A percentile compares a stretch with the other conserved stretches of the same genome.
Evolutionary conservation across 2,888 invertebrate genomes (phyloP).

Genomic region (Xylocampa areola): DNA sequence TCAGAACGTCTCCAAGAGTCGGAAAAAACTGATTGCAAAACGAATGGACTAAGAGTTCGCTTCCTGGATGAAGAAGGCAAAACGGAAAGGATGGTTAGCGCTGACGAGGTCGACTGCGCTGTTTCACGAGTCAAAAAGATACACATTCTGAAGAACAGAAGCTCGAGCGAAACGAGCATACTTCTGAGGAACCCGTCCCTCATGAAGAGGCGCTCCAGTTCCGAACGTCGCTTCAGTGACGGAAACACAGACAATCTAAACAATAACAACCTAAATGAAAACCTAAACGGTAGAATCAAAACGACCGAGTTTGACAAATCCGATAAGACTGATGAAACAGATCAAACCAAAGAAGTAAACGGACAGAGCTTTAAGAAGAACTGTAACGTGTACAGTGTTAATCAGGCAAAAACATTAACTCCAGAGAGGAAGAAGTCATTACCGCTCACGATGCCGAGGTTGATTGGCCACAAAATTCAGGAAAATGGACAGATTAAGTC

Average conservation of each 20-base stretch:
- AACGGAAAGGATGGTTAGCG: conserved; percentile 84
- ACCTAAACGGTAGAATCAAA: conserved; percentile 76
- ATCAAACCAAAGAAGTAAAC: conserved; percentile 83
- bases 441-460: conserved; percentile 80
- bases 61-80: conserved; percentile 87
- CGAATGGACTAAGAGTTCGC: conserved; percentile 83
- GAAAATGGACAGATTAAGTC: conserved; percentile 76
- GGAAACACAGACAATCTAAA: conserved; percentile 77
- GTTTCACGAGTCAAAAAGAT: conserved; percentile 85
- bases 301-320: conserved; percentile 69
- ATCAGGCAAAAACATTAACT: conserved; percentile 86
- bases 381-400: conserved; percentile 87
- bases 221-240: conserved; percentile 78
- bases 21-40: conserved; percentile 79
- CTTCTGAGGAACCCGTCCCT: conserved; percentile 83
- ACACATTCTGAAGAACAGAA: conserved; percentile 86
- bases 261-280: conserved; percentile 80
- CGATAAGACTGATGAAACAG: conserved; percentile 79
- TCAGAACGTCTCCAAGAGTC: conserved; percentile 78
- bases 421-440: conserved; percentile 80
- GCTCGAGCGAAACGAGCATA: conserved; percentile 87
- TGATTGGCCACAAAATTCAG: conserved; percentile 76
- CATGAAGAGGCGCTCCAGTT: conserved; percentile 78
- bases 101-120: conserved; percentile 85
- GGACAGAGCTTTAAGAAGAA: conserved; percentile 84